Percentiles rank a stretch among this genome's conserved stretches.
These are phyloP conservation scores for Leiothrix lutea DNA, from an alignment of 2,113 vertebrate species.

Conservation along the genomic window DNA sequence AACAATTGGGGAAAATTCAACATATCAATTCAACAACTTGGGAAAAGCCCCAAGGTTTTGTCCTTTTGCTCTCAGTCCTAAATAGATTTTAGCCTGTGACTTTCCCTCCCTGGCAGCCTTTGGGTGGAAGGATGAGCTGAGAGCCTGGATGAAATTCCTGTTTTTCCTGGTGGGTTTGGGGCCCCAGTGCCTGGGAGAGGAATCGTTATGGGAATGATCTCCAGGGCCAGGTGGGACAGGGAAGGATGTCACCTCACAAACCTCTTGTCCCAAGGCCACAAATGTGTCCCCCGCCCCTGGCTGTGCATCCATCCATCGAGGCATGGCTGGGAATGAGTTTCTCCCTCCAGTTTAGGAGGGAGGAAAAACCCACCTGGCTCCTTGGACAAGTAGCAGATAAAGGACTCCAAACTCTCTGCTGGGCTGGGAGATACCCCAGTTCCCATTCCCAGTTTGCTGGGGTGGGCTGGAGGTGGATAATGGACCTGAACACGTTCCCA, in stretches of 20 bases:
- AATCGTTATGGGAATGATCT: not conserved
- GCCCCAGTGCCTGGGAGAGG: not conserved
- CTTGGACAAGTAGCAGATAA: not conserved
- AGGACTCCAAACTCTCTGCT: not conserved
- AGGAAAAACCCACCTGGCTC: not conserved
- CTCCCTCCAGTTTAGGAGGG: not conserved
- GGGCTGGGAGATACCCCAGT: not conserved
- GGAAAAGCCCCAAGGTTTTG: not conserved
- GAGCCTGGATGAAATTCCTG: not conserved
- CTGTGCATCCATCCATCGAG: not conserved
- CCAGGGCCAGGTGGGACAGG: not conserved
- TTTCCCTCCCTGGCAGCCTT: not conserved
- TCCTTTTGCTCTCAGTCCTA: not conserved
- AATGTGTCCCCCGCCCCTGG: not conserved
- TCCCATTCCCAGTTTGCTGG: not conserved
- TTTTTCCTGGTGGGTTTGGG: not conserved
- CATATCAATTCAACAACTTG: no score
- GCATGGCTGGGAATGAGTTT: not conserved
- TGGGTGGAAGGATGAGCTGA: not conserved
- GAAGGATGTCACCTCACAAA: not conserved
- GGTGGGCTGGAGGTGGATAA: not conserved
- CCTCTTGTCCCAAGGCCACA: not conserved
- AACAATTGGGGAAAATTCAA: no score
- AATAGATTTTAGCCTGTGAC: not conserved
- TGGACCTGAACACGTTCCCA: accelerated